Evolutionary conservation across 2,888 invertebrate species (phyloP).

Genomic region (Sepiola atlantica): DNA sequence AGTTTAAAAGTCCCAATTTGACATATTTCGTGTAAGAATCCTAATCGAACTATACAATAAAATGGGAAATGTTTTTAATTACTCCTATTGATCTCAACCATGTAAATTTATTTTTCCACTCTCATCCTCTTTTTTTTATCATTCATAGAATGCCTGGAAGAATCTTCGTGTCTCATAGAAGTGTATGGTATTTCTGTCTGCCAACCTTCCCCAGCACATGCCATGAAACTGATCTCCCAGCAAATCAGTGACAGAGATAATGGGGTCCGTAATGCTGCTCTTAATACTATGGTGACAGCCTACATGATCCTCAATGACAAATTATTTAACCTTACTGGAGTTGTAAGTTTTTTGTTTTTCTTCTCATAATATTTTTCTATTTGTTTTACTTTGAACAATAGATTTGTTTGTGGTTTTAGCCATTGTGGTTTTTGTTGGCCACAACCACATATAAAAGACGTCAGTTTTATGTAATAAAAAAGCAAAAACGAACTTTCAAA

Average conservation of each 20-base stretch:
- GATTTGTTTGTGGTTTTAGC: too few species aligned
- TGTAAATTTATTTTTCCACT: not conserved
- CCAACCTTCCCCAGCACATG: slow-evolving; percentile 84
- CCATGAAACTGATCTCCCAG: slow-evolving; percentile 91
- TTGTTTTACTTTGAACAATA: not conserved
- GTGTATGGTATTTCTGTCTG: slow-evolving; percentile 89
- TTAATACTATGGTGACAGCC: slow-evolving; percentile 93
- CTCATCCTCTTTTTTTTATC: not conserved
- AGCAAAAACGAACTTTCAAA: too few species aligned
- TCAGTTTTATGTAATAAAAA: too few species aligned
- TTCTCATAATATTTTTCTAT: too few species aligned
- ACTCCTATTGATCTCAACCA: not conserved
- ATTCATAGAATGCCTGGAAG: slow-evolving; percentile 89
- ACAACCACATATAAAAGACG: too few species aligned
- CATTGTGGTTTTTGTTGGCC: too few species aligned
- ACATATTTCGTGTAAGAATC: too few species aligned
- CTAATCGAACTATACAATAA: not conserved
- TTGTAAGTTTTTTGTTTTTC: slow-evolving; percentile 78
- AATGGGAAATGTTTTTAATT: not conserved
- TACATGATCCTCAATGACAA: slow-evolving; percentile 92
- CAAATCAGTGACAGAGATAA: slow-evolving; percentile 98
- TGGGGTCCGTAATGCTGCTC: slow-evolving; percentile 93
- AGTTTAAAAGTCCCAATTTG: too few species aligned
- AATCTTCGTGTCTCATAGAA: slow-evolving; percentile 89
- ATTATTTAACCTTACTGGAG: slow-evolving; percentile 91